These are phyloP conservation scores for Anguilla anguilla DNA, from an alignment of 2,797 vertebrate species.

Conservation along the genomic window DNA sequence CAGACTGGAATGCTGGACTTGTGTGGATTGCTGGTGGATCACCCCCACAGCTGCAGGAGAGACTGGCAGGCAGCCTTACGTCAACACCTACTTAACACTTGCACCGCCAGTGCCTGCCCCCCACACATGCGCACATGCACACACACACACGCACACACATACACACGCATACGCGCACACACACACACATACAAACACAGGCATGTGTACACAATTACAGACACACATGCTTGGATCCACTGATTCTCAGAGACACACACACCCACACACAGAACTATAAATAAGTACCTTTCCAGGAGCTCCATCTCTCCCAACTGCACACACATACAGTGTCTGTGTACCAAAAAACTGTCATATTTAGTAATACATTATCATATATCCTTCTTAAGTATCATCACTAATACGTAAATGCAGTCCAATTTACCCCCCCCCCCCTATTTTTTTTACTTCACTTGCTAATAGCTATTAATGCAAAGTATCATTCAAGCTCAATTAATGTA, in stretches of 20 bases:
- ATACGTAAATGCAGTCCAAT: no score
- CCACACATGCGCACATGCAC: neutral
- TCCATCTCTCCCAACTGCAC: no score
- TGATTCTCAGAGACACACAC: no score
- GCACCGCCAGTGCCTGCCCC: neutral
- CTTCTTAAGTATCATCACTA: no score
- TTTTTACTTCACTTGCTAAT: no score
- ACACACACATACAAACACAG: conserved; percentile 1
- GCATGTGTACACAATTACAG: neutral
- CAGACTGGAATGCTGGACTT: neutral
- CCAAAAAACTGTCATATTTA: neutral
- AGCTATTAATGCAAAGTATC: no score
- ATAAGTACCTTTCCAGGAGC: neutral
- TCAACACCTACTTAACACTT: conserved; percentile 19
- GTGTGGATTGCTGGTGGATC: neutral
- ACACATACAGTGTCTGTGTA: neutral
- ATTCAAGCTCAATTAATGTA: no score
- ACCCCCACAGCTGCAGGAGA: conserved; percentile 22
- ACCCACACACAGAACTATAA: neutral
- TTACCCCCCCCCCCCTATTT: no score
- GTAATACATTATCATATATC: no score
- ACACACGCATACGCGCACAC: neutral
- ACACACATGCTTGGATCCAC: neutral
- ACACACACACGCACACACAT: conserved; percentile 17
- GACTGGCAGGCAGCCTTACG: conserved; percentile 1